phyloP scores from a whole-genome alignment of 2,113 vertebrate genomes.

The Halichoerus grypus region DNA sequence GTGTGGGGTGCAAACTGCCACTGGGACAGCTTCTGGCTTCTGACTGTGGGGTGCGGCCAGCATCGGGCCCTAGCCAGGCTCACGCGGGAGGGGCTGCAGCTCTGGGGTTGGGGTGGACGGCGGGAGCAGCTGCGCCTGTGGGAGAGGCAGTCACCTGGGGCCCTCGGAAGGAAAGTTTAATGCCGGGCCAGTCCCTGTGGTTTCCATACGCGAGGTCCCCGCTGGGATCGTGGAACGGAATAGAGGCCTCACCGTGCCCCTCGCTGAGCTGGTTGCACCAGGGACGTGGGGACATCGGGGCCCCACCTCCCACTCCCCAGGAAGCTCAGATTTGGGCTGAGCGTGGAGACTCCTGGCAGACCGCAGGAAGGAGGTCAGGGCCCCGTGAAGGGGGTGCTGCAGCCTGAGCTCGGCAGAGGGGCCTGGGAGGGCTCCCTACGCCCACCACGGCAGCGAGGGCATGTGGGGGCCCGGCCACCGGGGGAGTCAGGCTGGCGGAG shows the following conservation, averaged over 20 bases:
- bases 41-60: fast-evolving
- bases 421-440: neutral
- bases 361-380: neutral
- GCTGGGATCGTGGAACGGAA: fast-evolving
- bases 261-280: neutral
- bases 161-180: neutral
- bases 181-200: fast-evolving
- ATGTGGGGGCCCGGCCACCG: too few species aligned
- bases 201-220: fast-evolving
- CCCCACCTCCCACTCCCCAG: neutral
- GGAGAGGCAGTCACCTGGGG: neutral
- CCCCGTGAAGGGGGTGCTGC: fast-evolving
- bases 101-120: neutral
- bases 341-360: neutral
- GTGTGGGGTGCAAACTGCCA: fast-evolving
- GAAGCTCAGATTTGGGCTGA: neutral
- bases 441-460: neutral
- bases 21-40: fast-evolving
- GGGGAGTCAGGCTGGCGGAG: neutral
- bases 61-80: too few species aligned
- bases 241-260: neutral
- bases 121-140: neutral
- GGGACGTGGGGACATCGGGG: neutral
- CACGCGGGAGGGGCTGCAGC: neutral
- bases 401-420: fast-evolving